Percentiles rank a stretch among this genome's conserved stretches.
Evolutionary conservation across 2,888 invertebrate genomes (phyloP).

Genomic region (Rhagonycha lutea): DNA sequence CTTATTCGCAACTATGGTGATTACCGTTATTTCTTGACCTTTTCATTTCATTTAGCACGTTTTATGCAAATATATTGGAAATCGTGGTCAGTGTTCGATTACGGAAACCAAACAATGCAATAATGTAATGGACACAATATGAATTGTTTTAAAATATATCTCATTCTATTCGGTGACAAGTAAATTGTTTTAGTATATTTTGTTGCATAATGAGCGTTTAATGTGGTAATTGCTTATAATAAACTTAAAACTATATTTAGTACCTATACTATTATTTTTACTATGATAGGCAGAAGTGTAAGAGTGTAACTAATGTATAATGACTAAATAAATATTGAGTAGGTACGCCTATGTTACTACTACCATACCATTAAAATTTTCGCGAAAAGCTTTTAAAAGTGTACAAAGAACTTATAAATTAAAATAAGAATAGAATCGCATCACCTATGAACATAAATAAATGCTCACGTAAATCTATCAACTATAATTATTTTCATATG

Average conservation of each 20-base stretch:
- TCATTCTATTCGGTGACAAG: neutral
- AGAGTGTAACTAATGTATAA: neutral
- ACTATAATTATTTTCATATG: too few relatives aligned
- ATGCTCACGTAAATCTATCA: too few relatives aligned
- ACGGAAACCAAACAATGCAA: slow-evolving; percentile 28
- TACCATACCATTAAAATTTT: neutral
- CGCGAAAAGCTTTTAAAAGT: neutral
- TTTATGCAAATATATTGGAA: slow-evolving; percentile 39
- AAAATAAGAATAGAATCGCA: neutral
- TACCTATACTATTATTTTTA: too few relatives aligned
- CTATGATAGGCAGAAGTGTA: neutral
- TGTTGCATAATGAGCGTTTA: neutral
- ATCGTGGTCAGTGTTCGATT: slow-evolving; percentile 35
- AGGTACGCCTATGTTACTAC: neutral
- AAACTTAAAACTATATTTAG: neutral
- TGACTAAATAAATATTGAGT: neutral
- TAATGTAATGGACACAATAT: slow-evolving; percentile 22
- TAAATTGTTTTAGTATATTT: neutral
- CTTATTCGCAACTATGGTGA: slow-evolving; percentile 44
- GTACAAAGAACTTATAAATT: neutral
- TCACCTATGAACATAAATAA: neutral
- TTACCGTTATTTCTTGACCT: slow-evolving; percentile 43
- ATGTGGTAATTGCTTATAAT: neutral
- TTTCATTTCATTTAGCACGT: slow-evolving; percentile 46
- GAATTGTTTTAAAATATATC: slow-evolving; percentile 20